Conservation (phyloP, 2,888 invertebrate genomes). For the Acleris sparsana region DNA sequence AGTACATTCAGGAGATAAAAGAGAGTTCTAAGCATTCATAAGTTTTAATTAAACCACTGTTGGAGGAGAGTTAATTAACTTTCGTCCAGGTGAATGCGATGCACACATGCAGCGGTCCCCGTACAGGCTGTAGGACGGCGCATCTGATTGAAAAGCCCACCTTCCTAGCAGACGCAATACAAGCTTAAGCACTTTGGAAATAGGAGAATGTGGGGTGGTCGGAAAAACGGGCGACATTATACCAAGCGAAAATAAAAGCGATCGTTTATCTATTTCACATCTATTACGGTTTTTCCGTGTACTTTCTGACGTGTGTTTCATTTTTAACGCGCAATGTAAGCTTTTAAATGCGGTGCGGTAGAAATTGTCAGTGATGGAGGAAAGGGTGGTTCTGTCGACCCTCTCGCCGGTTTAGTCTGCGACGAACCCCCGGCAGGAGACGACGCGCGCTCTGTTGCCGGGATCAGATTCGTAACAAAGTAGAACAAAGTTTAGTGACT, state of each 20-base stretch:
- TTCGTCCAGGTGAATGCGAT: constrained; percentile 16
- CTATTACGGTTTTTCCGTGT: constrained; percentile 43
- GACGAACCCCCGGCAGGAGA: constrained; percentile 43
- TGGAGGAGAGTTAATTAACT: constrained; percentile 31
- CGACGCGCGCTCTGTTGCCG: constrained; percentile 46
- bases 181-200: constrained; percentile 58
- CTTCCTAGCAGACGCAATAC: constrained; percentile 69
- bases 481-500: constrained; percentile 61
- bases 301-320: too few species aligned
- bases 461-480: constrained; percentile 46
- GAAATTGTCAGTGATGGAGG: background rate
- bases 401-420: constrained; percentile 50
- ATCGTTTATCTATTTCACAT: constrained; percentile 12
- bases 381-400: constrained; percentile 19
- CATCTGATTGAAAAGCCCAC: constrained; percentile 71
- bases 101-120: constrained; percentile 11
- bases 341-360: background rate
- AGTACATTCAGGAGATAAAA: too few species aligned
- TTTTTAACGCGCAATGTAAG: constrained; percentile 48
- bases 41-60: constrained; percentile 20
- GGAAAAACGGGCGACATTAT: constrained; percentile 42
- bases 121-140: constrained; percentile 48
- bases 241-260: constrained; percentile 2
- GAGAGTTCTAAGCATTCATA: constrained; percentile 1
- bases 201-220: constrained; percentile 50